Conservation (phyloP, 2,888 invertebrate genomes). For the Esperia sulphurella region DNA sequence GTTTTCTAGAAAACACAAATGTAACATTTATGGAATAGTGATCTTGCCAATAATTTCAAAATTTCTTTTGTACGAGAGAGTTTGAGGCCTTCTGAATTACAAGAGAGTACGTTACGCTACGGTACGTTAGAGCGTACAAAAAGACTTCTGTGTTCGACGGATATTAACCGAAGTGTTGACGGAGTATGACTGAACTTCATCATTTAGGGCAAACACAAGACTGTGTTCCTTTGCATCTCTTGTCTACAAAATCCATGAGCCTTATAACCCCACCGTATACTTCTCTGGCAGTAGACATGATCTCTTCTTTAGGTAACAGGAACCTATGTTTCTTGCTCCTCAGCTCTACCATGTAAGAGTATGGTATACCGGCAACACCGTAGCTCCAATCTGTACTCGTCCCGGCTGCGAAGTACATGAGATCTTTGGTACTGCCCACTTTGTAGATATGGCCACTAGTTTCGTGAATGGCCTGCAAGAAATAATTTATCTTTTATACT, state of each 20-base stretch:
- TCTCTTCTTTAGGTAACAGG: conserved; percentile 59
- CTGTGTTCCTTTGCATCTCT: conserved; percentile 23
- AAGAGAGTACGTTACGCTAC: no score
- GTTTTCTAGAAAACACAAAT: no score
- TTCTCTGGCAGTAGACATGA: conserved; percentile 46
- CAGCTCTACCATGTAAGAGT: conserved; percentile 66
- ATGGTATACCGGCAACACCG: conserved; percentile 53
- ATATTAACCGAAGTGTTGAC: no score
- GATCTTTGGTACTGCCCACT: conserved; percentile 68
- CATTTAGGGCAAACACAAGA: conserved; percentile 31
- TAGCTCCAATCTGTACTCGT: conserved; percentile 69
- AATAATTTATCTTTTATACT: no score
- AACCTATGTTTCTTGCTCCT: conserved; percentile 58
- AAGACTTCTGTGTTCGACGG: no score
- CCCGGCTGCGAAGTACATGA: conserved; percentile 67
- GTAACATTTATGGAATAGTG: no score
- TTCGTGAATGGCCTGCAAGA: conserved; percentile 48
- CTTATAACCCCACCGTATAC: conserved; percentile 43
- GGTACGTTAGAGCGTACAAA: no score
- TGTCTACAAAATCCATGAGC: conserved; percentile 57
- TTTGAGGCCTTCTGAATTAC: no score
- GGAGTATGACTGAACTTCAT: conserved; percentile 1
- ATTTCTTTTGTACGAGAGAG: no score
- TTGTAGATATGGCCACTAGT: conserved; percentile 59
- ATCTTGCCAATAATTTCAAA: no score